Conservation (phyloP, 2,888 invertebrate species). For the Anticlea derivata region DNA sequence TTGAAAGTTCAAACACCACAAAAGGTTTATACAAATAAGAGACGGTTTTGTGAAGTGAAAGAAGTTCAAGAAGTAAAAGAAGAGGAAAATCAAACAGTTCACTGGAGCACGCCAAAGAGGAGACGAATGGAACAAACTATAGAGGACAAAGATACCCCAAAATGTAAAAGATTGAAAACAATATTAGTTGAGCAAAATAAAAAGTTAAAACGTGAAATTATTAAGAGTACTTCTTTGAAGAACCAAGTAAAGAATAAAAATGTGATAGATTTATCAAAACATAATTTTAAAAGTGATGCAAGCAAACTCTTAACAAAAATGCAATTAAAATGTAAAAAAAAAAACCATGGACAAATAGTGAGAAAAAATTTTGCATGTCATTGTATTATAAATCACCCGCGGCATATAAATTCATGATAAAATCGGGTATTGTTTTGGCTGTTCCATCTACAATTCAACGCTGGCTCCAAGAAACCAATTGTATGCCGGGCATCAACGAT, state of each 20-base stretch:
- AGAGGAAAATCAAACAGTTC: too few species aligned
- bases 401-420: neutral
- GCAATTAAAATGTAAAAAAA: neutral
- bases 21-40: too few species aligned
- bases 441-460: neutral
- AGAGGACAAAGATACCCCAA: too few species aligned
- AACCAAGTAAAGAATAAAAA: neutral
- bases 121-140: too few species aligned
- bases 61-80: too few species aligned
- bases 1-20: too few species aligned
- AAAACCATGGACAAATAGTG: neutral
- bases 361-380: neutral
- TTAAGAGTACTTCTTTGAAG: neutral
- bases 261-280: too few species aligned
- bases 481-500: neutral
- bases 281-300: neutral
- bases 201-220: neutral
- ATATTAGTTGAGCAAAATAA: neutral
- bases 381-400: constrained; percentile 3
- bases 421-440: neutral
- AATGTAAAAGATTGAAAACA: neutral
- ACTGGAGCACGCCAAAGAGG: too few species aligned
- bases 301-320: neutral
- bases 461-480: constrained; percentile 1
- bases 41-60: too few species aligned